Evolutionary conservation across 2,113 vertebrate genomes (phyloP).

Genomic region (Hippoglossus stenolepis): DNA sequence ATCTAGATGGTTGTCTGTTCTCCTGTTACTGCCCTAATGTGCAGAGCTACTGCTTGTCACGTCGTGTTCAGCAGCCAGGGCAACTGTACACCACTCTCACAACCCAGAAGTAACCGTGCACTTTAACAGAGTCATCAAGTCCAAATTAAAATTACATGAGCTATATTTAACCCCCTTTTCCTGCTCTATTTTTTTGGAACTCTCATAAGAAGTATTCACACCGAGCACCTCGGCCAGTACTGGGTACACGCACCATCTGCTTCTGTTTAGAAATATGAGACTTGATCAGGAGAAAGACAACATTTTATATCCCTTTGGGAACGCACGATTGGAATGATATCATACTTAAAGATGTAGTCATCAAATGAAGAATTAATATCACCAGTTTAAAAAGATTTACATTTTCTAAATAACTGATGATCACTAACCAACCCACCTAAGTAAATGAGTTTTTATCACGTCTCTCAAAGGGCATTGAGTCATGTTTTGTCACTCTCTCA

Average conservation of each 20-base stretch:
- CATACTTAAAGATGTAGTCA: background rate
- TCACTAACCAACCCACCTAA: no score
- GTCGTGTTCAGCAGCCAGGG: slow-evolving; percentile 55
- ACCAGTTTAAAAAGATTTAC: background rate
- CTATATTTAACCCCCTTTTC: slow-evolving; percentile 73
- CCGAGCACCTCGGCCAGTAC: slow-evolving; percentile 31
- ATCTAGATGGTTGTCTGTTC: slow-evolving; percentile 55
- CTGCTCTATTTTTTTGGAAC: slow-evolving; percentile 69
- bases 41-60: slow-evolving; percentile 62
- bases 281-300: background rate
- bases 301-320: background rate
- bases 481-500: no score
- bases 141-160: slow-evolving; percentile 75
- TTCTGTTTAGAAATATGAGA: slow-evolving; percentile 60
- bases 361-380: background rate
- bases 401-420: background rate
- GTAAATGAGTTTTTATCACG: no score
- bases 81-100: slow-evolving; percentile 58
- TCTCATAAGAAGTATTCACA: slow-evolving; percentile 46
- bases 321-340: background rate
- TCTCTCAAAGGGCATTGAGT: no score
- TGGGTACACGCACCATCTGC: slow-evolving; percentile 56
- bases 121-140: slow-evolving; percentile 77
- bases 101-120: slow-evolving; percentile 67
- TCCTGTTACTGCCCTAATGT: slow-evolving; percentile 70